phyloP scores from a whole-genome alignment of 2,888 invertebrate species.

The Pyralis farinalis region DNA sequence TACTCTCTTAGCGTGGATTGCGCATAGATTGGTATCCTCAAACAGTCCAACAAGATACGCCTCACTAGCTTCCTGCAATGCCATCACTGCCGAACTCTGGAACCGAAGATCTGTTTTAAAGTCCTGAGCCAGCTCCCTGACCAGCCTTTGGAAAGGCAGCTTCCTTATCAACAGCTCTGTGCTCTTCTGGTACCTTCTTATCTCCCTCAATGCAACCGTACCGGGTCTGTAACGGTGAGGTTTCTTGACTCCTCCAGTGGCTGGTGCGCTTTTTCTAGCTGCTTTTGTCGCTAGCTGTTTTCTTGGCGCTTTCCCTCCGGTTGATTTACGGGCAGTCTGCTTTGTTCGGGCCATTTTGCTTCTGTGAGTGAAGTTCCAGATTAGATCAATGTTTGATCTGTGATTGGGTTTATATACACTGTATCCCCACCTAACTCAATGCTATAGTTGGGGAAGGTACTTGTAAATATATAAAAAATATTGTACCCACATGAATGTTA shows the following conservation, averaged over 20 bases:
- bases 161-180: conserved; percentile 87
- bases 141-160: conserved; percentile 86
- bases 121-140: conserved; percentile 87
- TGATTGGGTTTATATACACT: too few species aligned
- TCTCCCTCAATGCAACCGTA: conserved; percentile 86
- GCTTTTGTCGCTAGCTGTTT: conserved; percentile 87
- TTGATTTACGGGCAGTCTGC: conserved; percentile 87
- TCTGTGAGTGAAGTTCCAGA: neutral
- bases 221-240: conserved; percentile 86
- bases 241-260: conserved; percentile 88
- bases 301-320: conserved; percentile 87
- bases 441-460: too few species aligned
- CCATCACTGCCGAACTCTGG: conserved; percentile 86
- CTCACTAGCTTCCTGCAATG: conserved; percentile 83
- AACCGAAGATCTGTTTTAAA: conserved; percentile 87
- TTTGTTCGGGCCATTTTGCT: conserved; percentile 85
- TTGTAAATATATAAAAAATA: too few species aligned
- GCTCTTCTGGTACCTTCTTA: conserved; percentile 87
- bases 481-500: too few species aligned
- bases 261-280: conserved; percentile 86
- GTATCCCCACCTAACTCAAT: too few species aligned
- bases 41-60: conserved; percentile 85
- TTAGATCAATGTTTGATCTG: too few species aligned
- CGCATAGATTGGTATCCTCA: conserved; percentile 89
- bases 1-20: conserved; percentile 83